A percentile compares a stretch with the other conserved stretches of the same genome.
Conservation (phyloP, 2,797 vertebrate species). For the Cyclura pinguis region DNA sequence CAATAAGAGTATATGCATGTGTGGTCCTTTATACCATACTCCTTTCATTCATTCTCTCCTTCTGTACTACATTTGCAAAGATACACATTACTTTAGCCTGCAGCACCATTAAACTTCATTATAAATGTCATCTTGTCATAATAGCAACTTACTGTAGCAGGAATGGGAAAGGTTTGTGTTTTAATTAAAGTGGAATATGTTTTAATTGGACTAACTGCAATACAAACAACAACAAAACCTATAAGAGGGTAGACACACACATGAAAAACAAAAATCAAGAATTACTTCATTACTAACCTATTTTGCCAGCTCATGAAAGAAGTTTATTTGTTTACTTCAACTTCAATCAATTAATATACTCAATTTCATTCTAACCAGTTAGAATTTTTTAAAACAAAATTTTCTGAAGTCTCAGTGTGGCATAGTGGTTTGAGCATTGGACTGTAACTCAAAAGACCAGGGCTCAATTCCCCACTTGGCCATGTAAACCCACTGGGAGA, state of each 20-base stretch:
- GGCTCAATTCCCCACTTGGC: too few relatives aligned
- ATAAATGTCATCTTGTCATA: conserved; percentile 39
- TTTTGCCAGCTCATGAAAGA: conserved; percentile 30
- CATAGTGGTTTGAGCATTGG: too few relatives aligned
- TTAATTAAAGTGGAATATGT: conserved; percentile 41
- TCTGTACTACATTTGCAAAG: not conserved
- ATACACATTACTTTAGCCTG: conserved; percentile 17
- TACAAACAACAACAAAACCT: not conserved
- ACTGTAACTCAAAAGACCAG: too few relatives aligned
- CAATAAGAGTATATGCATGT: not conserved
- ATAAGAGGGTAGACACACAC: conserved; percentile 21
- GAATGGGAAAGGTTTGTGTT: conserved; percentile 31
- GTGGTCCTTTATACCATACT: not conserved
- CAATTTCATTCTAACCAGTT: not conserved
- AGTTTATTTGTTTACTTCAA: conserved; percentile 20
- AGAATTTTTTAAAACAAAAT: too few relatives aligned
- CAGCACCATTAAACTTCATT: conserved; percentile 40
- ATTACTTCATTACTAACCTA: conserved; percentile 49
- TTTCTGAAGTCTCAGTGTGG: not conserved
- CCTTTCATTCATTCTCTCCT: conserved; percentile 17
- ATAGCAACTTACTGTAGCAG: conserved; percentile 13
- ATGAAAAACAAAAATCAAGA: conserved; percentile 36
- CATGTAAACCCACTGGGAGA: too few relatives aligned
- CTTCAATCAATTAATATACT: conserved; percentile 3
- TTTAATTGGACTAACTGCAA: conserved; percentile 53